Conservation (phyloP, 2,888 invertebrate species). For the Stenoptilia bipunctidactyla region DNA sequence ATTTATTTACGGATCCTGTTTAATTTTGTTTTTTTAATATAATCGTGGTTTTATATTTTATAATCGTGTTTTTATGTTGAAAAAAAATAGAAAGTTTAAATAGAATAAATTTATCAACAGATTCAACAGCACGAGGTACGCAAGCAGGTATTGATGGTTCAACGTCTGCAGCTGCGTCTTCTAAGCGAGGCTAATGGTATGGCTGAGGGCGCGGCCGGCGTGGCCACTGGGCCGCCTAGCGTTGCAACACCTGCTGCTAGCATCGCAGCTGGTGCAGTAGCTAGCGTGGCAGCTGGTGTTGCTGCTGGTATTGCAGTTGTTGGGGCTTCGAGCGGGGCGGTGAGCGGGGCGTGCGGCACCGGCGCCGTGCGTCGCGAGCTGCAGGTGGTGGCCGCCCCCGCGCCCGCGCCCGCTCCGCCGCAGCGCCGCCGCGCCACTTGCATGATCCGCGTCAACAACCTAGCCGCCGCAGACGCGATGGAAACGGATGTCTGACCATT, state of each 20-base stretch:
- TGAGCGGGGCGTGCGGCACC: conserved; percentile 7
- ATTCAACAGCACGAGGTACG: conserved; percentile 44
- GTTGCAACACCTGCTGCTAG: too few relatives aligned
- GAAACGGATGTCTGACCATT: conserved; percentile 97
- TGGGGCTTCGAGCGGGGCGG: conserved; percentile 10
- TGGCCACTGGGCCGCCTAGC: conserved; percentile 13
- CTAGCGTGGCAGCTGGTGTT: too few relatives aligned
- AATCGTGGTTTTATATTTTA: too few relatives aligned
- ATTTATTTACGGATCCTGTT: too few relatives aligned
- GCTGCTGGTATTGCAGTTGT: too few relatives aligned
- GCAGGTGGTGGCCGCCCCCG: conserved; percentile 12
- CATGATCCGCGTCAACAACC: conserved; percentile 58
- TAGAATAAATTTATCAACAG: too few relatives aligned
- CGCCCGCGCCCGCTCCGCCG: conserved; percentile 21
- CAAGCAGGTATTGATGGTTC: conserved; percentile 29
- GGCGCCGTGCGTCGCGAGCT: conserved; percentile 13
- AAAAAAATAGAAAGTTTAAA: too few relatives aligned
- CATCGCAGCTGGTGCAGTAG: too few relatives aligned
- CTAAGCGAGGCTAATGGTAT: background rate
- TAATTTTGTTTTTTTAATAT: too few relatives aligned
- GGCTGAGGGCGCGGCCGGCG: conserved; percentile 23
- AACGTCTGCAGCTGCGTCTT: conserved; percentile 15
- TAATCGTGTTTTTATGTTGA: too few relatives aligned
- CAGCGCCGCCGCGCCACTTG: conserved; percentile 39
- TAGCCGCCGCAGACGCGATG: conserved; percentile 83